Evolutionary conservation across 2,888 invertebrate genomes (phyloP), one percentile per base, ranked within the genome.

Genomic region (Octonoba sinensis): DNA sequence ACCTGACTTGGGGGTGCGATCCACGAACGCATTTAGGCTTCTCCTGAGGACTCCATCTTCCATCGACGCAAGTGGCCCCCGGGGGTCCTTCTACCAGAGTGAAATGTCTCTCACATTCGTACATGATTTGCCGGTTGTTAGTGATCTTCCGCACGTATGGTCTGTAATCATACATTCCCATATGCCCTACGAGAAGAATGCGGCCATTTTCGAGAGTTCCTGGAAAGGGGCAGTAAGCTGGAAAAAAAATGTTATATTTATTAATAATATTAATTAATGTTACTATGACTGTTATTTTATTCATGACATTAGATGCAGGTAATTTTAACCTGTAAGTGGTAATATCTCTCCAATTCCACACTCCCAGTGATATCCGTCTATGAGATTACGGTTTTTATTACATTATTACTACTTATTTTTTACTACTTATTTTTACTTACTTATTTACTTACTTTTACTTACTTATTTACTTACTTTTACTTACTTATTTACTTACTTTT

Each of bases 121-220:
- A 98, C 93, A 96, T 95, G 75, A 97, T 96, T 89, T 96, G 96
- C 86, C 96, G 95, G 88, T 96, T 96, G 88, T 96, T 96, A 27
- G 93, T 90, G 85, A 95, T 94, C 83, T 86, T 96, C 86, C 93
- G 93, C 0, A 98, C 97, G 88, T 98, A 98, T 0, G 95, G 95
- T 71, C 96, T 91, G 88, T 98, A 98, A 88, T 97, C 96, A 88
- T 97, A 98, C 54, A 96, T 91, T 0, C 97, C 97, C 95, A 97
- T 97, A 88, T 96, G 96, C 3, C 97, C 97, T 0, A 97, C 96
- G 0, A 97, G 90, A 3, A 97, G 90, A 0, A 97, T 95, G 89
- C 96, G 95, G 0, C 97, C 97, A 87, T 97, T 93, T 82, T 92
- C 91, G 57, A 97, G 93, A 85, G 93, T 93, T 0, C 97, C 97